Evolutionary conservation across 2,797 vertebrate genomes (phyloP).

Genomic region (Apogon hyalosoma): DNA sequence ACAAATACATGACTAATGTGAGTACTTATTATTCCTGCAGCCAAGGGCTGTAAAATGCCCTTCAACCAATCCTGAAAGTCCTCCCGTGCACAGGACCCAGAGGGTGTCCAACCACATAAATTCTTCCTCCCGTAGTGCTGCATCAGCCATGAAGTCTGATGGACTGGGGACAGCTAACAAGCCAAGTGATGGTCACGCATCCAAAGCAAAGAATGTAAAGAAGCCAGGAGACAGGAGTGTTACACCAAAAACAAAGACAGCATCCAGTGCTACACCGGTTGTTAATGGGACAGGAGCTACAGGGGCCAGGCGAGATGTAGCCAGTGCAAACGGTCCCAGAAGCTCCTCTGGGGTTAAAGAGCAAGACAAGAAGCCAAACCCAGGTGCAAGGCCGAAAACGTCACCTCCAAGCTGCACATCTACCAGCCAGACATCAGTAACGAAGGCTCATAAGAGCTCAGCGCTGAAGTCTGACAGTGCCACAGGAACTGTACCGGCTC

Average conservation of each 20-base stretch:
- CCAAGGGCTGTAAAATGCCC: constrained; percentile 85
- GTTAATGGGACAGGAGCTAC: constrained; percentile 82
- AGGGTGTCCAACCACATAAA: constrained; percentile 70
- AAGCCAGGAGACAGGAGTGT: constrained; percentile 82
- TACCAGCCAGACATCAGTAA: constrained; percentile 72
- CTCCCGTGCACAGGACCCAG: constrained; percentile 76
- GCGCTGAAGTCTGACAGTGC: constrained; percentile 73
- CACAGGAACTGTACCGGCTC: constrained; percentile 72
- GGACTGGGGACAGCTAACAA: constrained; percentile 88
- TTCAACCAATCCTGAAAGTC: constrained; percentile 78
- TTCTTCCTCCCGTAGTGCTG: constrained; percentile 64
- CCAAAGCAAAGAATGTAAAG: constrained; percentile 86
- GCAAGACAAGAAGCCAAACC: constrained; percentile 84
- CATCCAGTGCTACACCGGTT: constrained; percentile 79
- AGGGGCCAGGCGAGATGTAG: constrained; percentile 75
- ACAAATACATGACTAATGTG: constrained; percentile 26
- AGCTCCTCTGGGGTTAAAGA: constrained; percentile 79
- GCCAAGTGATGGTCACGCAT: constrained; percentile 83
- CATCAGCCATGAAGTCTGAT: constrained; percentile 96
- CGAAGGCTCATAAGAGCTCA: constrained; percentile 83
- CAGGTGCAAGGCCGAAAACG: constrained; percentile 90
- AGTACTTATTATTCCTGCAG: constrained; percentile 67
- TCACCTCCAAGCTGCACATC: constrained; percentile 78
- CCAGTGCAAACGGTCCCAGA: constrained; percentile 79
- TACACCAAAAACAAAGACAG: constrained; percentile 85